Conservation (phyloP, 2,113 vertebrate genomes). For the Odontophorus gujanensis region DNA sequence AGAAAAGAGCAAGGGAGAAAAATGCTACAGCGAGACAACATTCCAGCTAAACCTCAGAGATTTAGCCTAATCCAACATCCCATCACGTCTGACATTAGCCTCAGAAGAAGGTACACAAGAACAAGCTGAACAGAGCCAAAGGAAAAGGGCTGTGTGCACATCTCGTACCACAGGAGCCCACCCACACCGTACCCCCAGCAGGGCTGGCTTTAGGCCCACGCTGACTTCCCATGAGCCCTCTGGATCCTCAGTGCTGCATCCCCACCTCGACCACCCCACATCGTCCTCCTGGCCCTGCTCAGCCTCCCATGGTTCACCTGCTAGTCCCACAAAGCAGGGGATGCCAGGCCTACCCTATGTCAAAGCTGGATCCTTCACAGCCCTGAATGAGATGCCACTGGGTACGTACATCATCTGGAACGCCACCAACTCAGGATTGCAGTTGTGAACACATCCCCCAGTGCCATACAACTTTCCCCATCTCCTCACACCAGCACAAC, state of each 20-base stretch:
- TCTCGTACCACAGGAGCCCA: neutral
- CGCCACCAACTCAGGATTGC: no score
- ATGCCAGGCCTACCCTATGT: neutral
- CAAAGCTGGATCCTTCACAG: neutral
- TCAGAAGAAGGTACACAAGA: neutral
- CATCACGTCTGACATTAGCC: neutral
- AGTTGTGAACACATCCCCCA: neutral
- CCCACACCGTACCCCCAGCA: neutral
- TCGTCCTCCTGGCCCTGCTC: neutral
- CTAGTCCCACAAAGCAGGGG: neutral
- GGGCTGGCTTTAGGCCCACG: neutral
- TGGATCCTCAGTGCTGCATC: neutral
- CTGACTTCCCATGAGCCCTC: neutral
- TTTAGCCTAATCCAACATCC: conserved; percentile 28
- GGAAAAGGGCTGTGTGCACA: neutral
- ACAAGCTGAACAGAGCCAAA: neutral
- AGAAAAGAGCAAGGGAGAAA: conserved; percentile 54
- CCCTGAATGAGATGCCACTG: no score
- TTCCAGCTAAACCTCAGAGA: conserved; percentile 41
- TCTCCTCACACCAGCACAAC: neutral
- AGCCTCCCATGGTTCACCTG: neutral
- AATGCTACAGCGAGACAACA: conserved; percentile 3
- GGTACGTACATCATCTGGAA: no score
- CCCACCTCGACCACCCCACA: neutral
- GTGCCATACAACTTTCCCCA: neutral